phyloP scores from a whole-genome alignment of 2,888 invertebrate genomes.

The Ethmia dodecea region DNA sequence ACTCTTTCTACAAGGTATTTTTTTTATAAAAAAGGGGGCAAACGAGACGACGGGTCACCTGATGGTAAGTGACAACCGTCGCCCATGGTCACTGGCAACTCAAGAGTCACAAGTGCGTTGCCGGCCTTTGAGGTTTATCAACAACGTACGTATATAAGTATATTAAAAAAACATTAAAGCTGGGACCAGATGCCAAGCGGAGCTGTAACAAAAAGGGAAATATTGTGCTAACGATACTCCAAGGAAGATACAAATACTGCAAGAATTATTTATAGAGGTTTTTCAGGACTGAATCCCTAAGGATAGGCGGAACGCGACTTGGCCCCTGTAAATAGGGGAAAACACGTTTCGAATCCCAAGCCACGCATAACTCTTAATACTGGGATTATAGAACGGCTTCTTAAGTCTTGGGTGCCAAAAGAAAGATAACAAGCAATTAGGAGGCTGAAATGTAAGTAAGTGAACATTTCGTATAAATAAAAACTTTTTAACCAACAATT shows the following conservation, averaged over 20 bases:
- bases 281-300: constrained; percentile 68
- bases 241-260: constrained; percentile 75
- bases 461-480: too few relatives aligned
- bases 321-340: constrained; percentile 63
- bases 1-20: too few relatives aligned
- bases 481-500: too few relatives aligned
- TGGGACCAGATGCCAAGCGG: constrained; percentile 53
- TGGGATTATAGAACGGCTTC: constrained; percentile 69
- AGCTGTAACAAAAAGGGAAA: constrained; percentile 52
- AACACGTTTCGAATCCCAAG: constrained; percentile 68
- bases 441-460: constrained; percentile 1
- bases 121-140: too few relatives aligned
- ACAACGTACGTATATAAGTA: too few relatives aligned
- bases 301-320: constrained; percentile 53
- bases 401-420: constrained; percentile 66
- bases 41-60: too few relatives aligned
- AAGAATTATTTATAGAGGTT: constrained; percentile 77
- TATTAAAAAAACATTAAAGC: too few relatives aligned
- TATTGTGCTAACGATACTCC: constrained; percentile 72
- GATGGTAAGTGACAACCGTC: too few relatives aligned
- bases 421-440: constrained; percentile 70
- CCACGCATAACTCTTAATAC: constrained; percentile 73
- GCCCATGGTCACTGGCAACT: too few relatives aligned
- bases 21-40: too few relatives aligned
- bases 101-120: too few relatives aligned